phyloP scores from a whole-genome alignment of 2,113 vertebrate genomes.

The Scolopax mira region DNA sequence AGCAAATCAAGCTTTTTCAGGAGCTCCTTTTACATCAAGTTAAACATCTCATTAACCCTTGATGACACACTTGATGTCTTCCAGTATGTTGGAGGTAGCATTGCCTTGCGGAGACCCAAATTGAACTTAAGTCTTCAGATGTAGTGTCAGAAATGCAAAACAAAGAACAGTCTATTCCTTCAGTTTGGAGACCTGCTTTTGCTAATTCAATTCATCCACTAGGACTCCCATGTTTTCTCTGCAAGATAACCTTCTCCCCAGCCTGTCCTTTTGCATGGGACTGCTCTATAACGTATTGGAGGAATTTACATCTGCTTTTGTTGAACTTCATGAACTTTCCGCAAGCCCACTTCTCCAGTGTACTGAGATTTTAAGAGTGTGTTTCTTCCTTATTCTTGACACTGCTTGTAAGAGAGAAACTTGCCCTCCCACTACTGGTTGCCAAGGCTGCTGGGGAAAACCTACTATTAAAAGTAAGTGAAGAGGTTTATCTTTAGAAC shows the following conservation, averaged over 20 bases:
- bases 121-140: background rate
- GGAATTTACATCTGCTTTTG: background rate
- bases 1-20: background rate
- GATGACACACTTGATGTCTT: background rate
- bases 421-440: background rate
- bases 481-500: background rate
- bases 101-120: background rate
- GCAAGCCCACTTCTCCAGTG: background rate
- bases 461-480: background rate
- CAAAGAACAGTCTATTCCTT: background rate
- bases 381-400: background rate
- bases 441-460: background rate
- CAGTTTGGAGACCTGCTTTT: background rate
- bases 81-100: background rate
- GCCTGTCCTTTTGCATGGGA: background rate
- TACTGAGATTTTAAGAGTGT: background rate
- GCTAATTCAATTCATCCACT: background rate
- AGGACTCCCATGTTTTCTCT: background rate
- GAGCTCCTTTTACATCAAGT: background rate
- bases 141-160: background rate
- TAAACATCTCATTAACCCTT: background rate
- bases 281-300: background rate
- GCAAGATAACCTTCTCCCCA: background rate
- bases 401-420: background rate
- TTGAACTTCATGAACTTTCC: background rate